These are phyloP conservation scores for Motacilla tschutschensis DNA, from an alignment of 2,113 vertebrate species.

Conservation along the genomic window DNA sequence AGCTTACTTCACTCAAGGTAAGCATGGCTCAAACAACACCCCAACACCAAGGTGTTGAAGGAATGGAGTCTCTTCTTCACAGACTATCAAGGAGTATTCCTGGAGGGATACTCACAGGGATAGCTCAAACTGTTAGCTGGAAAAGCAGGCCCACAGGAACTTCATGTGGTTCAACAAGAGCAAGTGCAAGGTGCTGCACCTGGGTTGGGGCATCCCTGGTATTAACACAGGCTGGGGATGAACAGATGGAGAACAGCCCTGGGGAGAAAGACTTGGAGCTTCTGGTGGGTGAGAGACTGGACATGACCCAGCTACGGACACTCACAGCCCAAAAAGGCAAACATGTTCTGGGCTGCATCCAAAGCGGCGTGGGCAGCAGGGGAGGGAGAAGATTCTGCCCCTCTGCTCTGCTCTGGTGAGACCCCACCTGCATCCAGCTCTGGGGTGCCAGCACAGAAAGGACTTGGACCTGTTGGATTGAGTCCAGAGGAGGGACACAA, in stretches of 20 bases:
- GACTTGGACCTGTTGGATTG: fast-evolving
- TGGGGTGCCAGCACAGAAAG: neutral
- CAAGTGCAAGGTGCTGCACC: neutral
- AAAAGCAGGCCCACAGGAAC: neutral
- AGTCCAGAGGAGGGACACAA: neutral
- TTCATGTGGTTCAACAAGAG: neutral
- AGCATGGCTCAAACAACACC: neutral
- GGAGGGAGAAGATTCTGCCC: neutral
- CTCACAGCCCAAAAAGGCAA: neutral
- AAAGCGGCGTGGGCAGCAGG: fast-evolving
- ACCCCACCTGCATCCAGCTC: neutral
- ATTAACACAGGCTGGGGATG: neutral
- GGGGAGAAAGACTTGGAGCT: fast-evolving
- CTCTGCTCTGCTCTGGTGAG: neutral
- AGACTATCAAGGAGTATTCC: neutral
- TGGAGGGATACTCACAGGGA: neutral
- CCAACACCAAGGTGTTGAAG: neutral
- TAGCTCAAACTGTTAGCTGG: neutral
- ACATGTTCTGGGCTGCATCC: fast-evolving
- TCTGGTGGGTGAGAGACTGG: neutral
- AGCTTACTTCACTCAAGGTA: neutral
- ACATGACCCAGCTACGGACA: neutral
- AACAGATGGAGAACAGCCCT: neutral
- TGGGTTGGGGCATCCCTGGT: neutral
- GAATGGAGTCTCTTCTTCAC: neutral